Evolutionary conservation across 2,797 vertebrate genomes (phyloP), one percentile per base, ranked within the genome.

Genomic region (Danio albolineatus): DNA sequence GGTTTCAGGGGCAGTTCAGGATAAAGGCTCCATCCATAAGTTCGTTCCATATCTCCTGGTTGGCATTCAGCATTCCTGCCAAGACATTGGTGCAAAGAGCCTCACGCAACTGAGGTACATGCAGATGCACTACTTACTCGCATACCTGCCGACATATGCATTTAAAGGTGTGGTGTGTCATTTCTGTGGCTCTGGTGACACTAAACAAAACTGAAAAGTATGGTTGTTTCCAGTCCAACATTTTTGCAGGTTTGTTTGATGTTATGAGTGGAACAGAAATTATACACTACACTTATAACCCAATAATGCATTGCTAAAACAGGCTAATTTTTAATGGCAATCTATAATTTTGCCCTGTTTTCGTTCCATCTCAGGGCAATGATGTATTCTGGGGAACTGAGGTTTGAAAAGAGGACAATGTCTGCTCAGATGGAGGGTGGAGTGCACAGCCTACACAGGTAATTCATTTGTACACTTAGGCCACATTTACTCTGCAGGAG

Each of bases 311-410:
- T n/a, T 65, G 51, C 17, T 41, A 8, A 66, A 48, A 59, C 13
- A 28, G 36, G 39, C 19, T 54, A 19, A 28, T n/a, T n/a, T n/a
- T n/a, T n/a, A n/a, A n/a, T n/a, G 43, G 14, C 21, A 1, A 17
- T 13, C 66, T 67, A 6, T 13, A 0, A 48, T 2, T 48, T 62
- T 54, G 51, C 48, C 51, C 14, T 72, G 57, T 51, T 0, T 0
- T 59, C 9, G 5, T 2, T 21, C 8, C 14, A 8, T 48, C 78
- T 38, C 89, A 99, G 98, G 89, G 96, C 94, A 84, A 98, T 99
- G 98, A 99, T 99, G 98, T 99, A 99, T 84, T 96, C 95, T 0
- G 98, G 98, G 82, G 97, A 99, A 85, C 94, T 99, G 78, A 99
- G 98, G 88, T 99, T 99, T 92, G 98, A 99, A 90, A 99, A 95